Evolutionary conservation across 2,113 vertebrate species (phyloP).

Genomic region (Petrocephalus zakoni): DNA sequence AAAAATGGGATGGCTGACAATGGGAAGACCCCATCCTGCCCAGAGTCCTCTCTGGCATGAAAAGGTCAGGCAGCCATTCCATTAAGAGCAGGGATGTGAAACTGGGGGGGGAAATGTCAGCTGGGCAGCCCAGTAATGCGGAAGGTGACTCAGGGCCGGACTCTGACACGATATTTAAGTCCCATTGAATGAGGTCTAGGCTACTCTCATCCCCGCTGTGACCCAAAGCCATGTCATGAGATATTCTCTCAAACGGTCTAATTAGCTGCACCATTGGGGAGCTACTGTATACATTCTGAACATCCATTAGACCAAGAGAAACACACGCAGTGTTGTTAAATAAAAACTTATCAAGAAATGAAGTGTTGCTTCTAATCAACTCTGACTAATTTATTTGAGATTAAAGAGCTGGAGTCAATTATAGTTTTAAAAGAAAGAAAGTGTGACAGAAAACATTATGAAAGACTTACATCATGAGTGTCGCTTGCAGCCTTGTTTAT

Average conservation of each 20-base stretch:
- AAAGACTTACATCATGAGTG: conserved; percentile 7
- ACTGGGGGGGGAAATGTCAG: not conserved
- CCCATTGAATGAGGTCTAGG: not conserved
- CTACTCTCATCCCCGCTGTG: not conserved
- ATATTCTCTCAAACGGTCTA: not conserved
- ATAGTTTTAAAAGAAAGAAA: conserved; percentile 7
- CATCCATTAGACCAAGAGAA: not conserved
- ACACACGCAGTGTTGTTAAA: not conserved
- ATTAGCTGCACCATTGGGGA: not conserved
- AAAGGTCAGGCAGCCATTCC: not conserved
- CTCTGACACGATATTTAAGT: not conserved
- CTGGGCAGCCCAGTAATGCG: not conserved
- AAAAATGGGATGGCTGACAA: conserved; percentile 1
- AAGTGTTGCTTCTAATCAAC: conserved; percentile 10
- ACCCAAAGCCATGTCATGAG: not conserved
- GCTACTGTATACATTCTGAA: not conserved
- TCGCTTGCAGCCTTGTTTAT: not conserved
- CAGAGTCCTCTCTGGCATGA: not conserved
- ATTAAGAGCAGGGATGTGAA: not conserved
- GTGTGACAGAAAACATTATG: conserved; percentile 14
- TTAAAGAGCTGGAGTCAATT: conserved; percentile 8
- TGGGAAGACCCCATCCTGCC: not conserved
- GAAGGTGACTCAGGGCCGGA: not conserved
- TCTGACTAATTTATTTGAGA: conserved; percentile 13
- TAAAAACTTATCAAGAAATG: not conserved